Evolutionary conservation across 1,140 invertebrate species (phyloP).

Genomic region (Bombus impatiens): DNA sequence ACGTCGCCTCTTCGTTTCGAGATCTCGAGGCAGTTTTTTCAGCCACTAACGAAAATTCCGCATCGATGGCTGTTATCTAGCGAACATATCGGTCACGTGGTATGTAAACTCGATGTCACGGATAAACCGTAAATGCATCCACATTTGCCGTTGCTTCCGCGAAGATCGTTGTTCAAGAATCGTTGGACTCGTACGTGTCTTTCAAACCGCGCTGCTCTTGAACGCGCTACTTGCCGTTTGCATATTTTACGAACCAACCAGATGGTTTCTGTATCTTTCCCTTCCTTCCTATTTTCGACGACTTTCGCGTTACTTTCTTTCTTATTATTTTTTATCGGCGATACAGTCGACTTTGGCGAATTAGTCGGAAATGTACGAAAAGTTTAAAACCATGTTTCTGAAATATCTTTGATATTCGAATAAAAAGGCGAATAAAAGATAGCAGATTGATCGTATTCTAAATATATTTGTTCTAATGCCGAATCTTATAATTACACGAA

Average conservation of each 20-base stretch:
- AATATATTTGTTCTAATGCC: no score
- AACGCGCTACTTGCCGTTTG: background rate
- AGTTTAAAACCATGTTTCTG: no score
- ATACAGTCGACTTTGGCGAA: no score
- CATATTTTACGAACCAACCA: background rate
- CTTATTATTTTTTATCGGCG: background rate
- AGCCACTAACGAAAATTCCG: background rate
- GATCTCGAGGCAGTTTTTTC: background rate
- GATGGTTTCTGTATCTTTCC: background rate
- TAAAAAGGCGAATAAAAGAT: no score
- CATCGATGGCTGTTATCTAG: background rate
- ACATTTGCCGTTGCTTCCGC: background rate
- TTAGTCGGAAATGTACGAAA: no score
- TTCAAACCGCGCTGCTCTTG: background rate
- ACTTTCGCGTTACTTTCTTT: background rate
- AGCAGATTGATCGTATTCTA: no score
- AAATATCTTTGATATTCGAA: no score
- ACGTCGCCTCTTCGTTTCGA: background rate
- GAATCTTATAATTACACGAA: no score
- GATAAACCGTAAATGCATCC: background rate
- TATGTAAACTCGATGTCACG: background rate
- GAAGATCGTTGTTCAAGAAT: background rate
- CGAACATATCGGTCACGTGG: background rate
- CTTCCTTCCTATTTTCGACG: background rate
- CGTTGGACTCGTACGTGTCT: background rate